Evolutionary conservation across 2,797 vertebrate species (phyloP).

Genomic region (Brotogeris chrysoptera): DNA sequence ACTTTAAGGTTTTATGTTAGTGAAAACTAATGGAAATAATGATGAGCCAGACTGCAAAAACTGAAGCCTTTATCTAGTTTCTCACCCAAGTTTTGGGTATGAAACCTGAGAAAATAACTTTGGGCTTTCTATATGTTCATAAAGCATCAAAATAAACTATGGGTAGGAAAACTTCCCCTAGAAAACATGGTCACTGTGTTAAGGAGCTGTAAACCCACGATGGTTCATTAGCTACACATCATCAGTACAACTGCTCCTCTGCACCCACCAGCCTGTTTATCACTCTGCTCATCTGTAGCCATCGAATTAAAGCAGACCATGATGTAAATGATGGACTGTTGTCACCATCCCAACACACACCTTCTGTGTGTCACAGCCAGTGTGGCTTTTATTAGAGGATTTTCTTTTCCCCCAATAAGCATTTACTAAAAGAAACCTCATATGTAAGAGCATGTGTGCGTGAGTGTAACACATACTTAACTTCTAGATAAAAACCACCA

Average conservation of each 20-base stretch:
- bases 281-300: neutral
- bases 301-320: neutral
- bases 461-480: neutral
- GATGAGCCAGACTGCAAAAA: neutral
- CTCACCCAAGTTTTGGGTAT: neutral
- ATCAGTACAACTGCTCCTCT: neutral
- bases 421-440: neutral
- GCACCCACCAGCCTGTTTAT: neutral
- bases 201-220: neutral
- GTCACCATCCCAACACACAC: neutral
- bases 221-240: neutral
- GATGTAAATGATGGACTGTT: neutral
- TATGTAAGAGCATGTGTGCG: accelerated
- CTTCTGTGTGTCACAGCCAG: neutral
- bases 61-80: neutral
- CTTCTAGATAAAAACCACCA: neutral
- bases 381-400: no score
- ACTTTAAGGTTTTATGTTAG: neutral
- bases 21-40: neutral
- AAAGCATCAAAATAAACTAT: neutral
- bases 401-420: neutral
- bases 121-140: neutral
- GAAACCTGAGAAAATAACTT: neutral
- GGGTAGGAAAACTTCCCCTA: neutral
- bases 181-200: neutral